phyloP scores from a whole-genome alignment of 2,113 vertebrate species.

The Piprites chloris region DNA sequence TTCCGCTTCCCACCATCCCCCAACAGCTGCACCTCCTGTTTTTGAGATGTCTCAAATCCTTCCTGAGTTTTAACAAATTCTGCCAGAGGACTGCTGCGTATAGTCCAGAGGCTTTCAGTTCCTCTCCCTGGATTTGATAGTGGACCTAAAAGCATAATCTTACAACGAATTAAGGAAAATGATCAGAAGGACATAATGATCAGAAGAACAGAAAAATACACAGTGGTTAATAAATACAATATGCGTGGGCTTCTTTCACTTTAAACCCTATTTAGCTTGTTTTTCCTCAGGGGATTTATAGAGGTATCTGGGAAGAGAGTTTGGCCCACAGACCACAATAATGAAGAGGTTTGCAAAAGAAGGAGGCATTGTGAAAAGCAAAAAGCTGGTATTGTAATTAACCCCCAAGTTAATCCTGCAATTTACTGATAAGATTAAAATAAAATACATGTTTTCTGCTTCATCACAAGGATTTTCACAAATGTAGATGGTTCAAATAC shows the following conservation, averaged over 20 bases:
- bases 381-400: conserved; percentile 27
- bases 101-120: not conserved
- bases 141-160: not conserved
- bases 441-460: not conserved
- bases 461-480: not conserved
- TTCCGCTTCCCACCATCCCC: not conserved
- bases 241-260: not conserved
- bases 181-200: not conserved
- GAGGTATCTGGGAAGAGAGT: not conserved
- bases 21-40: not conserved
- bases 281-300: not conserved
- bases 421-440: conserved; percentile 5
- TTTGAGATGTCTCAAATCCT: conserved; percentile 37
- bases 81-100: not conserved
- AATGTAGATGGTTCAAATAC: not conserved
- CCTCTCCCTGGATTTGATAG: not conserved
- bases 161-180: not conserved
- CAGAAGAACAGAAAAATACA: not conserved
- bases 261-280: not conserved
- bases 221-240: not conserved
- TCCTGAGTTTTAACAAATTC: conserved; percentile 1
- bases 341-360: not conserved
- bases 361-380: not conserved
- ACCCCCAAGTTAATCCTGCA: not conserved
- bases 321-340: not conserved